These are phyloP conservation scores for Formicarius rufipectus DNA, from an alignment of 2,113 vertebrate genomes.

Conservation along the genomic window DNA sequence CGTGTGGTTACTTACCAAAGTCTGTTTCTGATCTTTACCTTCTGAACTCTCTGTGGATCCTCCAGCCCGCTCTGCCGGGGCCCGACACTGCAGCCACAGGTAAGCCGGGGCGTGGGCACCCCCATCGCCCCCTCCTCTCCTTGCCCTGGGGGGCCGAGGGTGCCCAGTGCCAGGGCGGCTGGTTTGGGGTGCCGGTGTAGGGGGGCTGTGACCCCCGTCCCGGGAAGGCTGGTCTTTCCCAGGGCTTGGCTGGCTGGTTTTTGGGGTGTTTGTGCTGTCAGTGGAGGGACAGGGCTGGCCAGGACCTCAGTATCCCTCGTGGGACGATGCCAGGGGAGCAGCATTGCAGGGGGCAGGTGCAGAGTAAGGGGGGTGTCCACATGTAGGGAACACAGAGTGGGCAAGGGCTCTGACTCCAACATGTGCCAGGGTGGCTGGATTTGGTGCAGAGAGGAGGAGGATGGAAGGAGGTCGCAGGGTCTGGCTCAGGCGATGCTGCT, in stretches of 20 bases:
- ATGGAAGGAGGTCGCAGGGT: neutral
- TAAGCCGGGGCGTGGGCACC: neutral
- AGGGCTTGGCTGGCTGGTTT: neutral
- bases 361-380: rapidly evolving
- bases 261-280: neutral
- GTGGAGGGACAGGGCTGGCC: neutral
- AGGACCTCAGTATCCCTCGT: no score
- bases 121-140: neutral
- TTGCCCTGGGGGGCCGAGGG: neutral
- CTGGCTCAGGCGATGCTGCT: neutral
- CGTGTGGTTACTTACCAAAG: conserved; percentile 93
- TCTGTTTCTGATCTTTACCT: conserved; percentile 85
- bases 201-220: neutral
- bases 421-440: rapidly evolving
- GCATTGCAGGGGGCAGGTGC: rapidly evolving
- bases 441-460: neutral
- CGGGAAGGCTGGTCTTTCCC: conserved; percentile 33
- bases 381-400: neutral
- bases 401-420: neutral
- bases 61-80: neutral
- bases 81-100: neutral
- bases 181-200: neutral
- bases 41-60: neutral
- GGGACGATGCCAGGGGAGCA: neutral
- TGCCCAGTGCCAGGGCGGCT: neutral